Evolutionary conservation across 2,113 vertebrate genomes (phyloP).

Genomic region (Phyllopteryx taeniolatus): DNA sequence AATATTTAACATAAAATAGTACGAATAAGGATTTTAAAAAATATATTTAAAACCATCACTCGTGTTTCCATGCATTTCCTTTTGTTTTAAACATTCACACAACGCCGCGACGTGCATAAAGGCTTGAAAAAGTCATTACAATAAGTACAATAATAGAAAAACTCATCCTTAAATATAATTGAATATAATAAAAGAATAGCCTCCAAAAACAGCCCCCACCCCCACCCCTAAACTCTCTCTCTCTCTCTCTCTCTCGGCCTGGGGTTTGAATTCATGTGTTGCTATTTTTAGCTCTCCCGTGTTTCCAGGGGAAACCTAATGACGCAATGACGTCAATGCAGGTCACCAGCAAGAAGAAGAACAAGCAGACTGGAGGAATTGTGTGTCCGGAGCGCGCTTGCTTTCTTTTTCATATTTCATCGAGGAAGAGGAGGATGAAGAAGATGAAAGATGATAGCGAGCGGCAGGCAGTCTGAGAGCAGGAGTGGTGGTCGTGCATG

Average conservation of each 20-base stretch:
- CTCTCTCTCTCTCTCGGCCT: constrained; percentile 38
- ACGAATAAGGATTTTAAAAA: not conserved
- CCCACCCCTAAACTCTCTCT: constrained; percentile 42
- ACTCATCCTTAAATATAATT: constrained; percentile 38
- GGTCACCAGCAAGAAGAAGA: constrained; percentile 84
- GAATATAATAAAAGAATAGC: constrained; percentile 70
- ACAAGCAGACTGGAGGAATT: constrained; percentile 86
- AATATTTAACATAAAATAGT: not conserved
- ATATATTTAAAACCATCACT: not conserved
- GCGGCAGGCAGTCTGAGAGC: constrained; percentile 55
- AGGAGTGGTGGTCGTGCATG: constrained; percentile 14
- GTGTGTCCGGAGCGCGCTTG: not conserved
- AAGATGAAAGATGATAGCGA: constrained; percentile 9
- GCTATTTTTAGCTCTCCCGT: constrained; percentile 90
- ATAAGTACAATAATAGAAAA: not conserved
- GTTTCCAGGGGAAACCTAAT: constrained; percentile 99
- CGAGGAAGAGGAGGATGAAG: not conserved
- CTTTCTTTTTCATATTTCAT: constrained; percentile 1
- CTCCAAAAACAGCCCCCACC: constrained; percentile 74
- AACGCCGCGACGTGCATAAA: not conserved
- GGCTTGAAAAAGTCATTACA: not conserved
- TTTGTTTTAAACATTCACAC: not conserved
- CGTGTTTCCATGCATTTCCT: not conserved
- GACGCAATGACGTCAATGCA: constrained; percentile 99
- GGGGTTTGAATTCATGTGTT: constrained; percentile 85